A percentile compares a stretch with the other conserved stretches of the same genome.
phyloP scores from a whole-genome alignment of 1,140 invertebrate species.

The Colletes gigas region DNA sequence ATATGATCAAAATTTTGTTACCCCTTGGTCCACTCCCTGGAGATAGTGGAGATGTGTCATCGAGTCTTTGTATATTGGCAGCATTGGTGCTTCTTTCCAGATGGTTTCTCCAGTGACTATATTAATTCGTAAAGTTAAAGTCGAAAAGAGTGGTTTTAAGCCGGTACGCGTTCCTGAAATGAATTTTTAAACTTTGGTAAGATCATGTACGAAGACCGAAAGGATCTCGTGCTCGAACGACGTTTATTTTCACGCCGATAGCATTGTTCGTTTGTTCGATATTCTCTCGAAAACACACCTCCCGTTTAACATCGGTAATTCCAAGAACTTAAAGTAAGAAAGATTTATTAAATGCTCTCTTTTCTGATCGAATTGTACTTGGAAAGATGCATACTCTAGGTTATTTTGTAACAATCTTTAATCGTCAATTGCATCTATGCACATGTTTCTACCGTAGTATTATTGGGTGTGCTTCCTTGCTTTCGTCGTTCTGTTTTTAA shows the following conservation, averaged over 20 bases:
- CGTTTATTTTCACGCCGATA: constrained; percentile 21
- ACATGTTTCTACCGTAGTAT: constrained; percentile 26
- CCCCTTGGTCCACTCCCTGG: background rate
- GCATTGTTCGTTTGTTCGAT: constrained; percentile 11
- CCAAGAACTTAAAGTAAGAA: constrained; percentile 9
- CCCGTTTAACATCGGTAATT: constrained; percentile 35
- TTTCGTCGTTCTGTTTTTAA: constrained; percentile 25
- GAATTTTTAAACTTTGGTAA: constrained; percentile 53
- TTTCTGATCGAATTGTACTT: background rate
- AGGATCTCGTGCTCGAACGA: constrained; percentile 6
- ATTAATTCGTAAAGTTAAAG: constrained; percentile 42
- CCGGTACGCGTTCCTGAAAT: constrained; percentile 43
- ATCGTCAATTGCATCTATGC: constrained; percentile 5
- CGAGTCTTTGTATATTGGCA: constrained; percentile 38
- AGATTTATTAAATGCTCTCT: background rate
- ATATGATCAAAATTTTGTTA: too few relatives aligned
- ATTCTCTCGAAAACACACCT: constrained; percentile 41
- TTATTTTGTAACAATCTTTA: constrained; percentile 10
- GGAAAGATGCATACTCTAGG: background rate
- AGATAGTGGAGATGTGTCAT: constrained; percentile 10
- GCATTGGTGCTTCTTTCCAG: constrained; percentile 61
- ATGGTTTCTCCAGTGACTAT: constrained; percentile 60
- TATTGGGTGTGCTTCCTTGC: constrained; percentile 22
- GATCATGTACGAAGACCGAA: constrained; percentile 5
- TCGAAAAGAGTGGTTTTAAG: constrained; percentile 32